A percentile compares a stretch with the other conserved stretches of the same genome.
These are phyloP conservation scores for Dromococcyx pavoninus DNA, from an alignment of 2,797 vertebrate species.

Conservation along the genomic window DNA sequence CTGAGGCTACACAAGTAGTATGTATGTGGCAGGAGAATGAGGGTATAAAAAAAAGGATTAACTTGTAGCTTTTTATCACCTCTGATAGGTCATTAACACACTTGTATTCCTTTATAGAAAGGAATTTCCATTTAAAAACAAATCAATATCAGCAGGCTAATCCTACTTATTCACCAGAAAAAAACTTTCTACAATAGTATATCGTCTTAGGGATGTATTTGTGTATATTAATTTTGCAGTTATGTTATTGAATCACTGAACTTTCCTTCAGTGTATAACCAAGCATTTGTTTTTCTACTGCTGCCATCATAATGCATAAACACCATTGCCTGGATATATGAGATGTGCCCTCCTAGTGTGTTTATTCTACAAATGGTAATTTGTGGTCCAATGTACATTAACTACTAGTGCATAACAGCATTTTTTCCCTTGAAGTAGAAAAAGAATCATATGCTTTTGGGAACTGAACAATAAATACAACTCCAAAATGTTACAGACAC, in stretches of 20 bases:
- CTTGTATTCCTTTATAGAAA: background rate
- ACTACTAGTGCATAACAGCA: background rate
- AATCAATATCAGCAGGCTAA: background rate
- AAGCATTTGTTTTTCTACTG: background rate
- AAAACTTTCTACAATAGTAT: background rate
- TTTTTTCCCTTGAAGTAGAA: background rate
- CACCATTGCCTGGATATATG: background rate
- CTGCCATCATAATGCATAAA: background rate
- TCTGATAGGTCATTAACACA: background rate
- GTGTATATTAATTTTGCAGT: background rate
- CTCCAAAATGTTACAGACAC: background rate
- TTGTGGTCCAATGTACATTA: background rate
- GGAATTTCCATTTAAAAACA: background rate
- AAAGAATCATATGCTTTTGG: background rate
- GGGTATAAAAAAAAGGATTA: background rate
- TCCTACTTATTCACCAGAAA: background rate
- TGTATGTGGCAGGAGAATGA: background rate
- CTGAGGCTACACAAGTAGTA: background rate
- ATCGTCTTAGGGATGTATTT: background rate
- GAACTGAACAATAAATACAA: background rate
- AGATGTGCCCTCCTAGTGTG: background rate
- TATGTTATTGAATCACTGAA: background rate
- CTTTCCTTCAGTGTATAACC: background rate
- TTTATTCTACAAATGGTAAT: background rate
- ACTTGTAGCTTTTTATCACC: background rate